Base-by-base conservation (phyloP, 2,113 vertebrate species). In the Hippocampus guttulatus region DNA sequence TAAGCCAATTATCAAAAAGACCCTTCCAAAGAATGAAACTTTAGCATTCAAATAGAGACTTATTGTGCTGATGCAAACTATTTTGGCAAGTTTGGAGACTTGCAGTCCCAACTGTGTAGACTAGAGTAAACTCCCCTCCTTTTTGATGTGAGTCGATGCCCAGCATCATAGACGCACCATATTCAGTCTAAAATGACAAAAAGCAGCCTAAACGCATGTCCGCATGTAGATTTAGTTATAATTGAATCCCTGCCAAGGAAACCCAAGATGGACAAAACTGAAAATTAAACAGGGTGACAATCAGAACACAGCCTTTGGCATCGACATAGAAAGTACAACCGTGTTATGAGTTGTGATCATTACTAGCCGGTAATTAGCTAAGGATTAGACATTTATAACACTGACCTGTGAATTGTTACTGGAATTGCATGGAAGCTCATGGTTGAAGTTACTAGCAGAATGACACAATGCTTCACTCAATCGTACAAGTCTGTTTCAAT, bases 1-100 rank as follows among this genome's bases (percentile, higher is more conserved):
- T 79, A 58, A 79, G 67, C 74, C 80, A 79, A 70, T 81, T 77
- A 70, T 79, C 66, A 74, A 74, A 79, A 63, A 70, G 61, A 8
- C 45, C 30, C 64, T 61, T 74, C 27, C n/a, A 51, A 68, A 70
- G 65, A 60, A 68, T 49, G 78, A 74, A 88, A 54, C 76, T 43
- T 45, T 57, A 73, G 23, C 64, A 67, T 70, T 75, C 30, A 75
- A 72, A 77, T 68, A 23, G 65, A 66, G 27, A 38, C 33, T 5
- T 20, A 21, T 41, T 57, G 41, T 64, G 65, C 47, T 27, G 55
- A 61, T 70, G 7, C 8, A 33, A 52, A 27, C 14, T 20, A 14
- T 33, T 25, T 49, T 21, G 38, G 11, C 11, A 14, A 21, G 60
- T 75, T 71, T 71, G 38, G 20, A 68, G 33, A 68, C 49, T 70